Percentiles rank a stretch among this genome's conserved stretches.
Evolutionary conservation across 2,888 invertebrate species (phyloP).

Genomic region (Apoderus coryli): DNA sequence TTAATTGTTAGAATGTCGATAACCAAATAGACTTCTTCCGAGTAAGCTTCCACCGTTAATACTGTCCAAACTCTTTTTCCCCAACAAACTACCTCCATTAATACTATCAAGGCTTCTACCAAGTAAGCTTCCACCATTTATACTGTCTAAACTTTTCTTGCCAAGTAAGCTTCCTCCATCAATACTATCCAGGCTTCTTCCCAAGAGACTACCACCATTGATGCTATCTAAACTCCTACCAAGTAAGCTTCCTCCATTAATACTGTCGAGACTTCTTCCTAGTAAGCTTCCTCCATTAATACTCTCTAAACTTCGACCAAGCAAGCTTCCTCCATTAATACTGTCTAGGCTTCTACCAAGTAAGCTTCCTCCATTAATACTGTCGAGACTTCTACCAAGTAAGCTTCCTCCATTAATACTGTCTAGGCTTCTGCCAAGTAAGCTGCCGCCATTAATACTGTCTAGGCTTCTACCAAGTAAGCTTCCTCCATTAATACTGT

Average conservation of each 20-base stretch:
- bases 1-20: background rate
- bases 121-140: background rate
- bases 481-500: background rate
- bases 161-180: slow-evolving; percentile 6
- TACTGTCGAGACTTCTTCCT: slow-evolving; percentile 10
- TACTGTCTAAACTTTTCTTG: background rate
- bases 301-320: slow-evolving; percentile 6
- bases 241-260: slow-evolving; percentile 11
- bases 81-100: background rate
- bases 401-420: slow-evolving; percentile 10
- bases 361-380: slow-evolving; percentile 7
- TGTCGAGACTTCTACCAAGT: slow-evolving; percentile 7
- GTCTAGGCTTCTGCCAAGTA: slow-evolving; percentile 8
- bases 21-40: too few relatives aligned
- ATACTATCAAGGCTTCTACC: slow-evolving; percentile 2
- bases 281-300: slow-evolving; percentile 10
- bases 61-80: too few relatives aligned
- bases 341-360: slow-evolving; percentile 7
- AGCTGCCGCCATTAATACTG: background rate
- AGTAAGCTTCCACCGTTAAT: background rate
- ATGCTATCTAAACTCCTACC: slow-evolving; percentile 3
- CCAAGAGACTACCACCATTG: slow-evolving; percentile 5
- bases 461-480: background rate
- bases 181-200: slow-evolving; percentile 1
- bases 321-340: slow-evolving; percentile 7